Evolutionary conservation across 2,113 vertebrate species (phyloP), one percentile per base, ranked within the genome.

Genomic region (Microcebus griseorufus): DNA sequence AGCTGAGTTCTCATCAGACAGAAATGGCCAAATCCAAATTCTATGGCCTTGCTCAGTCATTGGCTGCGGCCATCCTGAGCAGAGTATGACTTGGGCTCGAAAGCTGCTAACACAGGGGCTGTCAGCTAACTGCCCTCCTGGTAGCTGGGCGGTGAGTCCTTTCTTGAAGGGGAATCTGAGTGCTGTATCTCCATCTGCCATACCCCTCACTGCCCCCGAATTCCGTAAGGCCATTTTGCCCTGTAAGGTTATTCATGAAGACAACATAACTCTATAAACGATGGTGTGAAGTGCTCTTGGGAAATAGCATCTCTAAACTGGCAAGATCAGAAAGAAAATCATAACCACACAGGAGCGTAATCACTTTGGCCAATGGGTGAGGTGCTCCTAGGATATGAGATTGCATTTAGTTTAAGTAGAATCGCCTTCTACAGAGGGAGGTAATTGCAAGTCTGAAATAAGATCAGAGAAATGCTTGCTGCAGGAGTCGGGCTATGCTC

Each of bases 401-500:
- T 27, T 90, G 7, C 6, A 51, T 48, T 34, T 90, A 67, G 86
- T 95, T 90, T 42, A 60, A 95, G 67, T 79, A 97, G 81, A 84
- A 83, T 42, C 32, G 97, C 72, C 73, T 93, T 86, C 78, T 85
- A 81, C 23, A 60, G 14, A 85, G 72, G 81, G 37, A 97, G 67
- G 20, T 37, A 22, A 81, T 20, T 86, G 75, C 65, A 90, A 81
- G 84, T 80, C 73, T 76, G 51, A 97, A 95, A 88, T 14, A 88
- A 90, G 97, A 97, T 94, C 79, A 80, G 96, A 82, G 82, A 84
- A 64, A 42, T 22, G 53, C 16, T 69, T 93, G 58, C 97, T 92
- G 0, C 29, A 1, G 2, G 67, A 72, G n/a, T 48, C 83, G 97
- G 93, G 55, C 87, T 83, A 88, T 29, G 70, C 29, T 51, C 87